phyloP scores from a whole-genome alignment of 2,888 invertebrate species.

The Tetranychus truncatus region DNA sequence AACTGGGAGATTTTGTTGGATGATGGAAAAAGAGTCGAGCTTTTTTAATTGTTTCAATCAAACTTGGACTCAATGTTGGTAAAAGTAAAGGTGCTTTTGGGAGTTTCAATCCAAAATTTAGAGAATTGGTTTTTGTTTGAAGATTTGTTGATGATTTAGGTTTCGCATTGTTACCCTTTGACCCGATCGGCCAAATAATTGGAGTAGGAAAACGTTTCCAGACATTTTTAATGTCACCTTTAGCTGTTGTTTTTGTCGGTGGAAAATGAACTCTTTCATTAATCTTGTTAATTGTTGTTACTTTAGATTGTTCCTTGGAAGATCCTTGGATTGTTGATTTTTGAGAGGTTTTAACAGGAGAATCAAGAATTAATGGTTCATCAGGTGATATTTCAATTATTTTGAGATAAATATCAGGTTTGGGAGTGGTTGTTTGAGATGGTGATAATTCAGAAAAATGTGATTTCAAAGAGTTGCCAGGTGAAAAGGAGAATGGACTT shows the following conservation, averaged over 20 bases:
- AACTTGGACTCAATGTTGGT: background rate
- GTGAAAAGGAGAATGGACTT: background rate
- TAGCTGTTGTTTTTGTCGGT: background rate
- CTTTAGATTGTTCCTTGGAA: background rate
- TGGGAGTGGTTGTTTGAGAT: background rate
- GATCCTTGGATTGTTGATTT: background rate
- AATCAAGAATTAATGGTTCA: background rate
- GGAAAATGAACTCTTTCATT: conserved; percentile 1
- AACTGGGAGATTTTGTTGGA: background rate
- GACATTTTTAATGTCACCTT: background rate
- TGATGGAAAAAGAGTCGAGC: background rate
- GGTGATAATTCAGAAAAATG: background rate
- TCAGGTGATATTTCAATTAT: background rate
- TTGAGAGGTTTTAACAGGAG: too few species aligned
- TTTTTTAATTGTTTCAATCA: background rate
- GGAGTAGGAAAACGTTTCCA: background rate
- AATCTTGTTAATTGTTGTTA: conserved; percentile 1
- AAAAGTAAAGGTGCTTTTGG: background rate
- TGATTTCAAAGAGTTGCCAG: background rate
- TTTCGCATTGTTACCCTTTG: background rate
- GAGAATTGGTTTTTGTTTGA: background rate
- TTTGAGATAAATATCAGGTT: background rate
- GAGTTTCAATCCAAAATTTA: background rate
- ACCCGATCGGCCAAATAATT: background rate
- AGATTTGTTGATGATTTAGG: background rate